Conservation (phyloP, 1,140 invertebrate species). For the Plodia interpunctella region DNA sequence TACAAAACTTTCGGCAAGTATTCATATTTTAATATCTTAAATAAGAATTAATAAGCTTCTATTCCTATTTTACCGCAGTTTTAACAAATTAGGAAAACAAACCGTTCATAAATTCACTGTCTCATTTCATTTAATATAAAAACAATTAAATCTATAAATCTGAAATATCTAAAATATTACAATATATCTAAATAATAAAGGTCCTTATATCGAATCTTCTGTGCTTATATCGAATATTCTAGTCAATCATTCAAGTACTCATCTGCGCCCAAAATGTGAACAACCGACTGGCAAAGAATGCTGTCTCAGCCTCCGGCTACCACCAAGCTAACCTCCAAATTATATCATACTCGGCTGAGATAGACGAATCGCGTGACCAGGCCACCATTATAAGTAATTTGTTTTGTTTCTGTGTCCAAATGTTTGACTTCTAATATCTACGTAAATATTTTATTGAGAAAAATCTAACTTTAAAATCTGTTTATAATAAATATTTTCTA, state of each 20-base stretch:
- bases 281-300: slow-evolving; percentile 41
- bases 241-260: neutral
- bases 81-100: no score
- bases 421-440: neutral
- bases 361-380: slow-evolving; percentile 69
- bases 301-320: slow-evolving; percentile 41
- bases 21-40: no score
- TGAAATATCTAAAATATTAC: no score
- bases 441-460: no score
- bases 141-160: no score
- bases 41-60: no score
- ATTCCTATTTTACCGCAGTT: no score
- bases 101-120: no score
- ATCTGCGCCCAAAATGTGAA: slow-evolving; percentile 20
- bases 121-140: no score
- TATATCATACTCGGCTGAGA: slow-evolving; percentile 61
- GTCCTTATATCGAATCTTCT: no score
- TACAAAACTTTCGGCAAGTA: no score
- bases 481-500: neutral
- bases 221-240: neutral
- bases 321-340: slow-evolving; percentile 38
- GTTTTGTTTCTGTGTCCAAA: slow-evolving; percentile 21
- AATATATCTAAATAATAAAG: no score
- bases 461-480: neutral
- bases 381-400: slow-evolving; percentile 61